phyloP scores from a whole-genome alignment of 2,888 invertebrate genomes.

The Sphaerophoria taeniata region DNA sequence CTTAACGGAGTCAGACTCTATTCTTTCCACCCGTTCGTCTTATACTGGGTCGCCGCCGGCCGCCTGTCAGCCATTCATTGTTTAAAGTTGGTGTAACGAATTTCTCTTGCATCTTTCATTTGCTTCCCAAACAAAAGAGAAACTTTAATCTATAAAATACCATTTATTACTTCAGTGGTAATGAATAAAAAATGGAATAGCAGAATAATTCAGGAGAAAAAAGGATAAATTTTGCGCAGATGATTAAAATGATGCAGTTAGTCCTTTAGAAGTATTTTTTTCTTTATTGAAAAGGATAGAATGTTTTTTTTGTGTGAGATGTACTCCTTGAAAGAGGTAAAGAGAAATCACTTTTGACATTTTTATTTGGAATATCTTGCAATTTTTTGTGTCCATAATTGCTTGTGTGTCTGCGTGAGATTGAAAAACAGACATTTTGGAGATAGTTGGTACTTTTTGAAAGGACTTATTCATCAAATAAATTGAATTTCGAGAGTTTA shows the following conservation, averaged over 20 bases:
- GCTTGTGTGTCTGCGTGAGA: not conserved
- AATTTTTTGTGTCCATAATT: not conserved
- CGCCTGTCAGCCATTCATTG: too few relatives aligned
- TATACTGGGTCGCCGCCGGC: not conserved
- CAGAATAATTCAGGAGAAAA: slow-evolving; percentile 27
- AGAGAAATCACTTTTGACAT: not conserved
- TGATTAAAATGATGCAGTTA: slow-evolving; percentile 35
- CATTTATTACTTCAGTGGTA: slow-evolving; percentile 50
- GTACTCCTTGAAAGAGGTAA: not conserved
- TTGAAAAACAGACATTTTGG: not conserved
- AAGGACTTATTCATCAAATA: slow-evolving; percentile 57
- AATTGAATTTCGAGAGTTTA: slow-evolving; percentile 53
- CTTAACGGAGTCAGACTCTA: not conserved
- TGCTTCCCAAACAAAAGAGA: slow-evolving; percentile 18
- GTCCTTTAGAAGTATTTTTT: slow-evolving; percentile 4
- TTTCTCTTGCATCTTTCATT: not conserved
- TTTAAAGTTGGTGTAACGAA: not conserved
- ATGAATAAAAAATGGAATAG: slow-evolving; percentile 12
- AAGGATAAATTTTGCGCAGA: slow-evolving; percentile 7
- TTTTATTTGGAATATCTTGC: slow-evolving; percentile 2
- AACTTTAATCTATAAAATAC: slow-evolving; percentile 56
- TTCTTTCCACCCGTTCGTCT: not conserved
- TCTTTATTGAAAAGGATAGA: not conserved
- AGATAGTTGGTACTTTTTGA: slow-evolving; percentile 5
- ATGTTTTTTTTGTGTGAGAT: not conserved